A percentile compares a stretch with the other conserved stretches of the same genome.
These are phyloP conservation scores for Ceyx melanurus DNA, from an alignment of 2,113 vertebrate species.

Conservation along the genomic window DNA sequence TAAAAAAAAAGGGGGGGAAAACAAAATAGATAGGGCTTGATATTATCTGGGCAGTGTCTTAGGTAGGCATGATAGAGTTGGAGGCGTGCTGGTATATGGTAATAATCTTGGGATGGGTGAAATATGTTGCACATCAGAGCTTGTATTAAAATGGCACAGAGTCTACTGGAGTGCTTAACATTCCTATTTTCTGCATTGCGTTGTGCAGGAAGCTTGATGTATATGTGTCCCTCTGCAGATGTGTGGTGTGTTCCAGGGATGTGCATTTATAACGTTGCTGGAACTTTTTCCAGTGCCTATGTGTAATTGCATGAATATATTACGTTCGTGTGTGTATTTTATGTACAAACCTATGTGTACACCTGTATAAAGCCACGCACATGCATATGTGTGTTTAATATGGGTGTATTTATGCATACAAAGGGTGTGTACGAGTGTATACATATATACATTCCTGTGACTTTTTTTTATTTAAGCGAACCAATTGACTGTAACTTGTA, in stretches of 20 bases:
- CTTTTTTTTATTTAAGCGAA: neutral
- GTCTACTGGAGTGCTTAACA: neutral
- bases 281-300: neutral
- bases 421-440: neutral
- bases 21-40: slow-evolving; percentile 27
- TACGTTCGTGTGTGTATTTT: neutral
- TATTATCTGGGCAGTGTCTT: slow-evolving; percentile 53
- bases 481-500: slow-evolving; percentile 65
- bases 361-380: neutral
- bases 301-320: neutral
- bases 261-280: accelerated
- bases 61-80: slow-evolving; percentile 16
- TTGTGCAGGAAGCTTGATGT: neutral
- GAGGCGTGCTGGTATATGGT: slow-evolving; percentile 22
- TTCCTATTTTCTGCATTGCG: neutral
- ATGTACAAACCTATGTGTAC: neutral
- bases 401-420: neutral
- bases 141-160: neutral
- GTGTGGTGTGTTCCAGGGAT: neutral
- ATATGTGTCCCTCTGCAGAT: neutral
- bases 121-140: slow-evolving; percentile 40
- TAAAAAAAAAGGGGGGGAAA: slow-evolving; percentile 6
- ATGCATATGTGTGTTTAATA: neutral
- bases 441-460: neutral
- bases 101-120: slow-evolving; percentile 42